Conservation (phyloP, 2,888 invertebrate species). For the Dyspetes luteomarginatus region DNA sequence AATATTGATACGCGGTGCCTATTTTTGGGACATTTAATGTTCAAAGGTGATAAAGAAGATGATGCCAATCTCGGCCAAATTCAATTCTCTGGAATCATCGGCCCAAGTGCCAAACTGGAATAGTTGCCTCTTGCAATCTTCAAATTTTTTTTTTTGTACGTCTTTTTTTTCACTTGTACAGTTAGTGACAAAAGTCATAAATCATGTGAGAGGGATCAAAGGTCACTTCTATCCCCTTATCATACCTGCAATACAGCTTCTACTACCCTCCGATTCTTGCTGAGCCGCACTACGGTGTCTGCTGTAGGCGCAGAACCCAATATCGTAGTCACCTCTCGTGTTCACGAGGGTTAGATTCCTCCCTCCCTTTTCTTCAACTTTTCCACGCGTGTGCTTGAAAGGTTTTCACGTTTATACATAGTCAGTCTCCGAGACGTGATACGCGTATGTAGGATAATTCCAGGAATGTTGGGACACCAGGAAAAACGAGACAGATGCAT, state of each 20-base stretch:
- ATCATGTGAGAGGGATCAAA: background rate
- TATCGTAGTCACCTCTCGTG: constrained; percentile 30
- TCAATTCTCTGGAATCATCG: background rate
- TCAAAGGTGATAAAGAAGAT: background rate
- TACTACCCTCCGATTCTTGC: constrained; percentile 8
- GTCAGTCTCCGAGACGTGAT: too few species aligned
- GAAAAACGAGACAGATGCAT: constrained; percentile 12
- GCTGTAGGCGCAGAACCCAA: constrained; percentile 41
- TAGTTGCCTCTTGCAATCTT: background rate
- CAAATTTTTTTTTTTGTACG: background rate
- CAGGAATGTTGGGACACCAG: too few species aligned
- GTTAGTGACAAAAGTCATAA: background rate
- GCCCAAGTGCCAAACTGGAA: background rate
- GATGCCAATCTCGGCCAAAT: background rate
- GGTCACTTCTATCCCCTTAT: background rate
- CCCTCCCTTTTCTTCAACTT: constrained; percentile 24
- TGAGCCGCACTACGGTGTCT: constrained; percentile 10
- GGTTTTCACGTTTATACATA: constrained; percentile 22
- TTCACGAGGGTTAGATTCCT: constrained; percentile 24
- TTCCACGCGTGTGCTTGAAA: constrained; percentile 19
- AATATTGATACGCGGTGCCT: background rate
- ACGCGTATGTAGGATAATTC: too few species aligned
- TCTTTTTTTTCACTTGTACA: background rate
- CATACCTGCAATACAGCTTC: background rate
- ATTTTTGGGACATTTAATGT: background rate